Percentiles rank a stretch among this genome's conserved stretches.
These are phyloP conservation scores for Drosophila sp. DNA, from an alignment of 1,140 invertebrate genomes.

Conservation along the genomic window DNA sequence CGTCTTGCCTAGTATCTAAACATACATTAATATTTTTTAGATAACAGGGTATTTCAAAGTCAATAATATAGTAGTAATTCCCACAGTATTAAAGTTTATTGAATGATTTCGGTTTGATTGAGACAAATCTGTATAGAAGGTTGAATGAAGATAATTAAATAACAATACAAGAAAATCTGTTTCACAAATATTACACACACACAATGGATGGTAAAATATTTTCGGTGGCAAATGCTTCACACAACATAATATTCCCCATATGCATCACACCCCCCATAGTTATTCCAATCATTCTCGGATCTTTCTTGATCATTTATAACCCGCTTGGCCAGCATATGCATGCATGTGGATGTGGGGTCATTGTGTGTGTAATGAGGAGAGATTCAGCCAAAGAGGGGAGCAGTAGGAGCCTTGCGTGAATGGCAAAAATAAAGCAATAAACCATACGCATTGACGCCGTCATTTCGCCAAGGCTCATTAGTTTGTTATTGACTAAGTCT, in stretches of 20 bases:
- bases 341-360: constrained; percentile 69
- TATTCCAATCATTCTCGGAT: constrained; percentile 30
- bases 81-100: neutral
- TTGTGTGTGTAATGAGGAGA: constrained; percentile 50
- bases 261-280: neutral
- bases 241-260: neutral
- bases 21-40: too few relatives aligned
- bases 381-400: neutral
- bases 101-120: neutral
- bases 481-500: constrained; percentile 76
- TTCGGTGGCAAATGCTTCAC: neutral
- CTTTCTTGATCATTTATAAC: constrained; percentile 13
- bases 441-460: constrained; percentile 57
- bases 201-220: constrained; percentile 14
- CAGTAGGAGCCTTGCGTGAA: constrained; percentile 43
- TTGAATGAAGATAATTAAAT: constrained; percentile 46
- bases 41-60: too few relatives aligned
- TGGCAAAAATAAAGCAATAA: constrained; percentile 77
- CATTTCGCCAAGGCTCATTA: constrained; percentile 69
- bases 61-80: neutral
- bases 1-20: too few relatives aligned
- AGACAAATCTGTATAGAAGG: neutral
- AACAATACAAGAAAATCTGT: constrained; percentile 50
- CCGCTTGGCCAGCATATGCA: constrained; percentile 11
- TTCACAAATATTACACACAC: constrained; percentile 41